Percentiles rank a stretch among this genome's conserved stretches.
Conservation (phyloP, 2,888 invertebrate species). For the Falcaria lacertinaria region DNA sequence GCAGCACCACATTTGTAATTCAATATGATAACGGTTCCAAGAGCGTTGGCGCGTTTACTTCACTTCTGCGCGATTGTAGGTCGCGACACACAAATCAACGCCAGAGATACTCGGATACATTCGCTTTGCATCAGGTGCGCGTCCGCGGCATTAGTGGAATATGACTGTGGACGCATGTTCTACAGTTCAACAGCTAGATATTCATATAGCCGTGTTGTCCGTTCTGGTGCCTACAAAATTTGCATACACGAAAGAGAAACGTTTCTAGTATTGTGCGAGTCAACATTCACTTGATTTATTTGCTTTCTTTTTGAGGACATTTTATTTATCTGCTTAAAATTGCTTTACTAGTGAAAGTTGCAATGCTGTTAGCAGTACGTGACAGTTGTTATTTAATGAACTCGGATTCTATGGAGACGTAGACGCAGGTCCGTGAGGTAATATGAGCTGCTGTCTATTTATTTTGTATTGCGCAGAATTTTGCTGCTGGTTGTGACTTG, state of each 20-base stretch:
- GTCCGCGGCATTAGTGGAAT: conserved; percentile 9
- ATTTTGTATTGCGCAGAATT: too few species aligned
- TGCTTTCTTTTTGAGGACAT: conserved; percentile 61
- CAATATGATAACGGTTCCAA: conserved; percentile 69
- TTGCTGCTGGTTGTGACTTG: too few species aligned
- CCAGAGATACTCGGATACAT: conserved; percentile 31
- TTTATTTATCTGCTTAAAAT: conserved; percentile 54
- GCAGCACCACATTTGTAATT: conserved; percentile 64
- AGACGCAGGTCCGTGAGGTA: neutral
- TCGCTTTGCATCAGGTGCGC: conserved; percentile 25
- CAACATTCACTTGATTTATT: conserved; percentile 54
- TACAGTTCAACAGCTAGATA: conserved; percentile 11
- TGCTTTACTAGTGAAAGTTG: conserved; percentile 61
- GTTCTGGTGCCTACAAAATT: conserved; percentile 24
- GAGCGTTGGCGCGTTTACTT: conserved; percentile 57
- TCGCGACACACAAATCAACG: conserved; percentile 48
- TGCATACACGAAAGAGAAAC: conserved; percentile 58
- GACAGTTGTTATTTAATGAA: conserved; percentile 28
- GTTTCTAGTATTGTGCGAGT: conserved; percentile 35
- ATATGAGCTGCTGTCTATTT: neutral
- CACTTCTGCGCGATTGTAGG: conserved; percentile 54
- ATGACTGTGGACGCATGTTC: conserved; percentile 7
- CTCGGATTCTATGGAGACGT: neutral
- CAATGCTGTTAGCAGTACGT: conserved; percentile 41
- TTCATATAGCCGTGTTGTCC: conserved; percentile 4